Conservation (phyloP, 2,888 invertebrate genomes). For the Endotricha flammealis region DNA sequence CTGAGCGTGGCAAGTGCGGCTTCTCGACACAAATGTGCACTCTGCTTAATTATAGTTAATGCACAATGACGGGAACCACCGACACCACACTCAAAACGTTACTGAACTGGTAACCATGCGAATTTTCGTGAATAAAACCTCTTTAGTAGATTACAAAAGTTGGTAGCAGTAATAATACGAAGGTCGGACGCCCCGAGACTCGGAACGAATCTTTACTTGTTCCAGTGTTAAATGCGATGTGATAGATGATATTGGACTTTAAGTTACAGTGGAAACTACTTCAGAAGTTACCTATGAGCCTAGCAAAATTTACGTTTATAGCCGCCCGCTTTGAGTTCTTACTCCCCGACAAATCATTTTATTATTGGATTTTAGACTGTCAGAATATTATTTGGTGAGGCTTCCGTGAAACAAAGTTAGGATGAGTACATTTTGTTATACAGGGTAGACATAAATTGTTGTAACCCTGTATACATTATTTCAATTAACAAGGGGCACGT, state of each 20-base stretch:
- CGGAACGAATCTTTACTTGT: constrained; percentile 18
- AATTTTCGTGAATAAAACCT: constrained; percentile 27
- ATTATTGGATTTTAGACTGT: no score
- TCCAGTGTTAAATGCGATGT: constrained; percentile 45
- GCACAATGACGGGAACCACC: constrained; percentile 29
- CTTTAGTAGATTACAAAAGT: constrained; percentile 33
- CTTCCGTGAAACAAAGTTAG: no score
- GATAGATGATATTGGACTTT: constrained; percentile 49
- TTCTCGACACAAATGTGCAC: constrained; percentile 42
- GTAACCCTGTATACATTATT: background rate
- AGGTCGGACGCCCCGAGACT: constrained; percentile 9
- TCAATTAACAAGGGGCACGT: background rate
- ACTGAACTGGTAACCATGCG: constrained; percentile 15
- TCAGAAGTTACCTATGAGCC: constrained; percentile 25
- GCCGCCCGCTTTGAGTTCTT: no score
- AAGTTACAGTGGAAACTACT: constrained; percentile 28
- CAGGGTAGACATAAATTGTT: background rate
- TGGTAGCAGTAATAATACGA: constrained; percentile 30
- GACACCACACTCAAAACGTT: constrained; percentile 16
- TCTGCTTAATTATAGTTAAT: constrained; percentile 48
- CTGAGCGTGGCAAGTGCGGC: constrained; percentile 26
- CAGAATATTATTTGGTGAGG: no score
- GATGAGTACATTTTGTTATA: no score
- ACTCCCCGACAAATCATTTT: no score
- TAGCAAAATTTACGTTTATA: constrained; percentile 38